Evolutionary conservation across 2,797 vertebrate species (phyloP).

Genomic region (Fistularia commersonii): DNA sequence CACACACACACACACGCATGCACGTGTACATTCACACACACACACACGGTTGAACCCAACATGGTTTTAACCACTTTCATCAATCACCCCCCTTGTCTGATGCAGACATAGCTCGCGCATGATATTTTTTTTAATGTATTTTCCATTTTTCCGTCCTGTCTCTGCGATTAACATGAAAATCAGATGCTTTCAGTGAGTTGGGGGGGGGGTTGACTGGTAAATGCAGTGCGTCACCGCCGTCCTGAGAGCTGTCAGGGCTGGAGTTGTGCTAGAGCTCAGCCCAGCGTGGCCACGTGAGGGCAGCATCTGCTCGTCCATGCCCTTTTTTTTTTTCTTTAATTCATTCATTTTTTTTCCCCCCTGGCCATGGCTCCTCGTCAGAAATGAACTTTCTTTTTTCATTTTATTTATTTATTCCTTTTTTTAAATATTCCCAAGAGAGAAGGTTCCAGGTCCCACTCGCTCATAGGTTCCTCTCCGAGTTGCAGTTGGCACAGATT

Average conservation of each 20-base stretch:
- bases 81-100: conserved; percentile 25
- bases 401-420: no score
- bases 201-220: not conserved
- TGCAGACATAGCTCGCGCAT: conserved; percentile 22
- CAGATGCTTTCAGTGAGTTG: conserved; percentile 2
- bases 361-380: no score
- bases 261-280: not conserved
- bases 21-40: no score
- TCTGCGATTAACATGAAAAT: conserved; percentile 19
- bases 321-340: accelerated
- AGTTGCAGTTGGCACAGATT: no score
- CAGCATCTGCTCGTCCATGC: conserved; percentile 41
- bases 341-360: not conserved
- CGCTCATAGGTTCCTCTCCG: no score
- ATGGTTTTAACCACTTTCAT: conserved; percentile 23
- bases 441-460: no score
- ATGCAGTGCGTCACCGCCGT: not conserved
- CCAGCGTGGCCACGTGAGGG: conserved; percentile 56
- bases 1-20: not conserved
- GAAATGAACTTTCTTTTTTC: no score
- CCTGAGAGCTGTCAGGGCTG: conserved; percentile 1
- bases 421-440: no score
- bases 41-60: not conserved
- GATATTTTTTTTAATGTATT: conserved; percentile 10
- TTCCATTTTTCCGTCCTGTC: conserved; percentile 24